Percentiles rank a stretch among this genome's conserved stretches.
phyloP scores from a whole-genome alignment of 1,140 invertebrate genomes.

The Aphelinus certus region DNA sequence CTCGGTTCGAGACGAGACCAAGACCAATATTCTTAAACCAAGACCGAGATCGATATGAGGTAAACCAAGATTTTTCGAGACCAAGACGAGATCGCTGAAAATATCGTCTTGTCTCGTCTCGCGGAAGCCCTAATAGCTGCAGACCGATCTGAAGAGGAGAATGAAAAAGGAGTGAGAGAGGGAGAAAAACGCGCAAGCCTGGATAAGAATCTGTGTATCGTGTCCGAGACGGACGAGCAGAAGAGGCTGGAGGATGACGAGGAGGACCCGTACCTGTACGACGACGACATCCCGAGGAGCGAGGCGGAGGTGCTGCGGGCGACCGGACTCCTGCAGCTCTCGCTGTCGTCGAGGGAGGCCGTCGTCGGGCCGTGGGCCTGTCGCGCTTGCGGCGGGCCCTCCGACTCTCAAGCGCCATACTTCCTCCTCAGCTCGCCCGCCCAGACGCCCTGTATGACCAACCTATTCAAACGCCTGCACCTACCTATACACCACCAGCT shows the following conservation, averaged over 20 bases:
- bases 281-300: slow-evolving; percentile 61
- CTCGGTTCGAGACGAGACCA: too few species aligned
- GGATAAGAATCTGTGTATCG: slow-evolving; percentile 27
- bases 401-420: slow-evolving; percentile 47
- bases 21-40: too few species aligned
- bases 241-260: slow-evolving; percentile 40
- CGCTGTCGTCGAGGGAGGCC: slow-evolving; percentile 5
- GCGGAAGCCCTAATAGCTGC: too few species aligned
- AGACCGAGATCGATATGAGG: too few species aligned
- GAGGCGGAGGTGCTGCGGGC: slow-evolving; percentile 42
- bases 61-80: too few species aligned
- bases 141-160: too few species aligned
- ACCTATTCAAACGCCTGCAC: too few species aligned
- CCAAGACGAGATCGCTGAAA: too few species aligned
- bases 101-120: too few species aligned
- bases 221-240: slow-evolving; percentile 39
- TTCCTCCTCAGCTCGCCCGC: slow-evolving; percentile 57
- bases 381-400: slow-evolving; percentile 31
- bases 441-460: slow-evolving; percentile 52
- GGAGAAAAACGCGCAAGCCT: neutral
- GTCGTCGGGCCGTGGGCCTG: slow-evolving; percentile 13
- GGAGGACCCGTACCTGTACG: slow-evolving; percentile 68
- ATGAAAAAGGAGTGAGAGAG: too few species aligned
- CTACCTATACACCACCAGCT: too few species aligned
- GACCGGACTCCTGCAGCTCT: slow-evolving; percentile 35